Base-by-base conservation (phyloP, 2,113 vertebrate genomes). In the Corythoichthys haematopterus region DNA sequence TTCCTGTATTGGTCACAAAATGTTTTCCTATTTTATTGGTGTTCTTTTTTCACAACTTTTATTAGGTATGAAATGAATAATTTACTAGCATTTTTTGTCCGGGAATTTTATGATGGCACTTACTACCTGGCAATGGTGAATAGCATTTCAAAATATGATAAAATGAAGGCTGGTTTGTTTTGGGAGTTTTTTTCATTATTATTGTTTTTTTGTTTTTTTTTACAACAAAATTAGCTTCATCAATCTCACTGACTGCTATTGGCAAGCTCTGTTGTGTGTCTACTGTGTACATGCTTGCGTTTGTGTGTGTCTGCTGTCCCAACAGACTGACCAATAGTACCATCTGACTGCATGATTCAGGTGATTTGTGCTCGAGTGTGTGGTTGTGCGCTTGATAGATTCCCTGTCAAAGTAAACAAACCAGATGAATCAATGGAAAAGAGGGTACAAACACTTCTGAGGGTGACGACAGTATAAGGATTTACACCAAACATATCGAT, bases 401-500 rank as follows among this genome's bases (percentile, higher is more conserved):
- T 85, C 78, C 62, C 68, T 83, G 61, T 83, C 80, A 69, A 71
- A 68, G 62, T 65, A 72, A 81, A 82, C 71, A 84, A 79, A 79
- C 64, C 64, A 71, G 65, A 70, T 70, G 69, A 82, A 78, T 87
- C 77, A 65, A 69, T 85, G 77, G 64, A 63, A 74, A 56, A 35
- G 40, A 76, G 55, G 33, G 75, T 55, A 75, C 65, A 66, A 65
- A 62, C 65, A 77, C 73, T 77, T 85, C 77, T 66, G 80, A 68
- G 45, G 72, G 69, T 69, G 78, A 81, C 75, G 73, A 74, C 59
- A 71, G 62, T 45, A 57, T 51, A 69, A 70, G 71, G 81, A 90
- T 88, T 90, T 82, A 90, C 76, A 72, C 72, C 76, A 64, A 71
- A 74, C 56, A 69, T 74, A 80, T 78, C 11, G 46, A 81, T 85